Evolutionary conservation across 2,888 invertebrate genomes (phyloP), one percentile per base, ranked within the genome.

Genomic region (Silvanus unidentatus): DNA sequence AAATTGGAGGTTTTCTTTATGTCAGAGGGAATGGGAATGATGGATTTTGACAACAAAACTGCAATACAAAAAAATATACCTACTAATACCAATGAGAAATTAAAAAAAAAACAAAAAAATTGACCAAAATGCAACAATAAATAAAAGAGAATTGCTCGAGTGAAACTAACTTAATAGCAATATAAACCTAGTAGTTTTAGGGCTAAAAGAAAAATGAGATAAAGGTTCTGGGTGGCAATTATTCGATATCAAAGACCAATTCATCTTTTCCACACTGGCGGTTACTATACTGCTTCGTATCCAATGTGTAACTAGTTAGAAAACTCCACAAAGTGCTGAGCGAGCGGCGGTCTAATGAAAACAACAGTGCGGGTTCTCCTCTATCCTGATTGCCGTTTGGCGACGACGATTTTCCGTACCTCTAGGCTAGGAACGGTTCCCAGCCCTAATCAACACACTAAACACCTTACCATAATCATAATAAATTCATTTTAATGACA

Each of bases 181-280:
- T 22, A 22, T 22, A 22, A 22, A 8, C 22, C 22, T 22, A 22
- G 12, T 32, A 32, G 32, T 32, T 32, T 4, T 32, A 32, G 10
- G n/a, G 5, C 3, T 32, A 12, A 8, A 12, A 47, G 49, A 49
- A 41, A 49, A 49, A 49, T 49, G 49, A 47, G 32, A 49, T 49
- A 49, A 43, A 47, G 47, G 42, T 46, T 49, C 3, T 47, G 40
- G 49, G 44, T 43, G 42, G 47, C 49, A 49, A 51, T 51, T 51
- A 51, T 49, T 45, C 42, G 43, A 46, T 51, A 51, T 51, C 45
- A 51, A 51, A 48, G 51, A 47, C 48, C 45, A 49, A 52, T 49
- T 52, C 45, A 47, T 52, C 52, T 52, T 49, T 52, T 39, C 43
- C 28, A 40, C 41, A 44, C 38, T 16, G 14, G 16, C 16, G n/a